A percentile compares a stretch with the other conserved stretches of the same genome.
phyloP scores from a whole-genome alignment of 2,113 vertebrate species.

The Sturnira hondurensis region DNA sequence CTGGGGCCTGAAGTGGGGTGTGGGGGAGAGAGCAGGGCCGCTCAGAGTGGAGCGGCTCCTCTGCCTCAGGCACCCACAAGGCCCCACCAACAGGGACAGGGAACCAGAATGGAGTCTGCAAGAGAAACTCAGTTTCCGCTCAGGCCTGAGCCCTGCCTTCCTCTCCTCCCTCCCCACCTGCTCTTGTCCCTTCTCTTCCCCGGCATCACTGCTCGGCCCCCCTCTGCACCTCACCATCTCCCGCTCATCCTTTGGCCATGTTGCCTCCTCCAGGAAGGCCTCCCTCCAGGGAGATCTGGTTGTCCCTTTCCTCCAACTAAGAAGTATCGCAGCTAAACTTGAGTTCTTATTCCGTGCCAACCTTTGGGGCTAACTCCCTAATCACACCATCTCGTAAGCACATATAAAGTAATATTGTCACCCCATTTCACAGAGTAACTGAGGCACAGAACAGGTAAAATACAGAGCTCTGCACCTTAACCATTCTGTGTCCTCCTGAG shows the following conservation, averaged over 20 bases:
- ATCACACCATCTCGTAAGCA: neutral
- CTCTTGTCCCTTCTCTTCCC: neutral
- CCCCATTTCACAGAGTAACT: neutral
- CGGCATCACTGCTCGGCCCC: too few relatives aligned
- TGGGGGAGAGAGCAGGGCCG: neutral
- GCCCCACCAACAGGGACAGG: neutral
- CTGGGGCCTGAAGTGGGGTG: neutral
- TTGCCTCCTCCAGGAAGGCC: neutral
- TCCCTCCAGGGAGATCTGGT: neutral
- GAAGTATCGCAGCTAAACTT: neutral
- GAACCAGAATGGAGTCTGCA: neutral
- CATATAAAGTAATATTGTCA: fast-evolving
- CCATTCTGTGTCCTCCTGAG: neutral
- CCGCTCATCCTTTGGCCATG: neutral
- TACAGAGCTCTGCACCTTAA: neutral
- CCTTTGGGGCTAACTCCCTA: neutral
- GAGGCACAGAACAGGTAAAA: neutral
- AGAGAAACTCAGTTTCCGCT: neutral
- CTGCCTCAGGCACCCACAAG: neutral
- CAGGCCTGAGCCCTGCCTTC: neutral
- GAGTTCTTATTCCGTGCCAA: neutral
- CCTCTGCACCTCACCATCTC: neutral
- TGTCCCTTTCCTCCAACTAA: neutral
- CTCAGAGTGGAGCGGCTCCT: neutral
- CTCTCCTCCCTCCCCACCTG: neutral